A percentile compares a stretch with the other conserved stretches of the same genome.
These are phyloP conservation scores for Drosophila saltans DNA, from an alignment of 1,140 invertebrate genomes.

Conservation along the genomic window DNA sequence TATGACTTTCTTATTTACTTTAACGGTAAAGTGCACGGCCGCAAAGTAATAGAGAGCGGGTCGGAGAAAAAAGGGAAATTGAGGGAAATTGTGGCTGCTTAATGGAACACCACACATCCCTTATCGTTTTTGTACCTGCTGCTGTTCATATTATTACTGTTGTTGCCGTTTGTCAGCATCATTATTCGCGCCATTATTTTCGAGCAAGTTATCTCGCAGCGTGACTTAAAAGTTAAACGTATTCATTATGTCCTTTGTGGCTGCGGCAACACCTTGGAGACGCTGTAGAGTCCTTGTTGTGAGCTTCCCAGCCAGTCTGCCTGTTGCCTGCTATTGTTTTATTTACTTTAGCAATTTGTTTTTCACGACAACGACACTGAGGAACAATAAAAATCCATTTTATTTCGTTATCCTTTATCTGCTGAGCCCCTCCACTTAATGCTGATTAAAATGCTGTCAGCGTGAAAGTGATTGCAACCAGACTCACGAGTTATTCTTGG, in stretches of 20 bases:
- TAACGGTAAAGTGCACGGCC: conserved; percentile 49
- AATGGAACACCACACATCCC: conserved; percentile 47
- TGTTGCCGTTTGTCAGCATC: conserved; percentile 65
- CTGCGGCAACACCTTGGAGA: conserved; percentile 48
- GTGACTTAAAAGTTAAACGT: conserved; percentile 80
- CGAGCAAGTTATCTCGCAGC: conserved; percentile 71
- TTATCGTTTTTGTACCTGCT: conserved; percentile 28
- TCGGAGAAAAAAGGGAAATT: not conserved
- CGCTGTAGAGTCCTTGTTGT: conserved; percentile 23
- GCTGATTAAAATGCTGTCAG: conserved; percentile 59
- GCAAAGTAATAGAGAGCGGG: not conserved
- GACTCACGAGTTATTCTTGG: conserved; percentile 22
- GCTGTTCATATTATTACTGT: conserved; percentile 20
- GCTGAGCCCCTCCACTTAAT: conserved; percentile 55
- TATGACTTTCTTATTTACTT: conserved; percentile 78
- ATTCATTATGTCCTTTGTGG: conserved; percentile 78
- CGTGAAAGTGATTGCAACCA: conserved; percentile 37
- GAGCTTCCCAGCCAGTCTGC: not conserved
- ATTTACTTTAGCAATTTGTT: conserved; percentile 78
- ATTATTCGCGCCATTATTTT: conserved; percentile 78
- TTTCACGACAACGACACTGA: conserved; percentile 35
- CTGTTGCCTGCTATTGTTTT: conserved; percentile 63
- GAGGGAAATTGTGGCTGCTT: conserved; percentile 55
- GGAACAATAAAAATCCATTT: conserved; percentile 77
- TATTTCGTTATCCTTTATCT: conserved; percentile 46